A percentile compares a stretch with the other conserved stretches of the same genome.
Conservation (phyloP, 2,797 vertebrate species). For the Threskiornis aethiopicus region DNA sequence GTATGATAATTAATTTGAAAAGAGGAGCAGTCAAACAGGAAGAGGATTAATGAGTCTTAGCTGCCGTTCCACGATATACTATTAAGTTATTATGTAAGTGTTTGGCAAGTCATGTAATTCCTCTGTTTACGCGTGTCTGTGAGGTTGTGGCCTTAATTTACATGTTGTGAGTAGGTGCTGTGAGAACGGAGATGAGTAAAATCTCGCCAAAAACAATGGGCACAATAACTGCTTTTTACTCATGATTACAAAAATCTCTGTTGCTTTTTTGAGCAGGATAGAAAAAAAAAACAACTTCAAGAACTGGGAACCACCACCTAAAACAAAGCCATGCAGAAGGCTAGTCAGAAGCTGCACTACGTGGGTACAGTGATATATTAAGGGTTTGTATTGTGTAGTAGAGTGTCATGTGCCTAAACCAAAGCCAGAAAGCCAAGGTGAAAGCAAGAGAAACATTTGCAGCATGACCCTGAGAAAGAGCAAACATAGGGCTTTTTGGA, state of each 20-base stretch:
- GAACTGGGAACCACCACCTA: background rate
- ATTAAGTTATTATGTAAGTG: constrained; percentile 45
- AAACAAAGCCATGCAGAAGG: background rate
- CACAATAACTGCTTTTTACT: background rate
- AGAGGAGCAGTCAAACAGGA: constrained; percentile 20
- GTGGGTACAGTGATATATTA: background rate
- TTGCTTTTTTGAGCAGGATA: background rate
- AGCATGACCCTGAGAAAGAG: constrained; percentile 54
- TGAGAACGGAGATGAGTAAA: background rate
- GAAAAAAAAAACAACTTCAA: background rate
- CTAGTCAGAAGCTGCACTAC: background rate
- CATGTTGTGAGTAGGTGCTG: constrained; percentile 20
- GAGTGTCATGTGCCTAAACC: background rate
- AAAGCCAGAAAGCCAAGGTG: constrained; percentile 46
- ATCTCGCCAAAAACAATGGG: background rate
- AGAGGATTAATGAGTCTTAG: constrained; percentile 7
- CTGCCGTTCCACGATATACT: constrained; percentile 21
- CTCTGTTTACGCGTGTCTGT: constrained; percentile 2
- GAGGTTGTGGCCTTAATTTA: constrained; percentile 33
- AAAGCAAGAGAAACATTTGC: constrained; percentile 56
- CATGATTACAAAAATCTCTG: background rate
- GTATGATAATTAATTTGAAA: background rate
- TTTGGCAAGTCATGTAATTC: constrained; percentile 37
- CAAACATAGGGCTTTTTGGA: constrained; percentile 40
- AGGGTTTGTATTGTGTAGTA: background rate